Evolutionary conservation across 2,797 vertebrate species (phyloP).

Genomic region (Bradypodion pumilum): DNA sequence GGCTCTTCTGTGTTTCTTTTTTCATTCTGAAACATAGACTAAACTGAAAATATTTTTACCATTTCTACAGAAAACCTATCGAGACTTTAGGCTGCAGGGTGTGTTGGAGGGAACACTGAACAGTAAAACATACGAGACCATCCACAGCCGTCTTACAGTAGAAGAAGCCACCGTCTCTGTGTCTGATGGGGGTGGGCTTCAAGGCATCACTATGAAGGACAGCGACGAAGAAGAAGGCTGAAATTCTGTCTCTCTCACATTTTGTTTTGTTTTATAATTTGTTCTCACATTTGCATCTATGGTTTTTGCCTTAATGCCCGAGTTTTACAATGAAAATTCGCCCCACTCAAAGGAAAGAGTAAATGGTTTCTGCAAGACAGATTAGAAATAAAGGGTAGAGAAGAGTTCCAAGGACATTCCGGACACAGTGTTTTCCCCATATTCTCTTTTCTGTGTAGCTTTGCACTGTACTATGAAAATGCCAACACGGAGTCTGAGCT

Average conservation of each 20-base stretch:
- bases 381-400: constrained; percentile 23
- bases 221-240: constrained; percentile 93
- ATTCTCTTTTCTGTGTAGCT: constrained; percentile 62
- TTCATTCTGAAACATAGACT: background rate
- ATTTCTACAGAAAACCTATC: constrained; percentile 89
- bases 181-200: constrained; percentile 85
- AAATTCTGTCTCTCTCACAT: constrained; percentile 36
- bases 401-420: constrained; percentile 57
- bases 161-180: constrained; percentile 91
- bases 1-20: background rate
- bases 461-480: constrained; percentile 65
- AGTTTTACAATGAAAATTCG: constrained; percentile 66
- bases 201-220: constrained; percentile 95
- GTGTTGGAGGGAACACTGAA: constrained; percentile 89
- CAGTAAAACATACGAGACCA: constrained; percentile 90
- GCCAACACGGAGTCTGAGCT: constrained; percentile 61
- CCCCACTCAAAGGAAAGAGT: constrained; percentile 25
- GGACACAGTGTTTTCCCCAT: constrained; percentile 60
- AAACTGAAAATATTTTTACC: constrained; percentile 35
- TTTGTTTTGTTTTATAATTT: constrained; percentile 57
- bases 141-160: constrained; percentile 89
- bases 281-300: constrained; percentile 65
- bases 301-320: constrained; percentile 61
- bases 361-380: constrained; percentile 34
- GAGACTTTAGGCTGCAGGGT: constrained; percentile 93